Evolutionary conservation across 2,797 vertebrate species (phyloP), one percentile per base, ranked within the genome.

Genomic region (Oophaga sylvatica): DNA sequence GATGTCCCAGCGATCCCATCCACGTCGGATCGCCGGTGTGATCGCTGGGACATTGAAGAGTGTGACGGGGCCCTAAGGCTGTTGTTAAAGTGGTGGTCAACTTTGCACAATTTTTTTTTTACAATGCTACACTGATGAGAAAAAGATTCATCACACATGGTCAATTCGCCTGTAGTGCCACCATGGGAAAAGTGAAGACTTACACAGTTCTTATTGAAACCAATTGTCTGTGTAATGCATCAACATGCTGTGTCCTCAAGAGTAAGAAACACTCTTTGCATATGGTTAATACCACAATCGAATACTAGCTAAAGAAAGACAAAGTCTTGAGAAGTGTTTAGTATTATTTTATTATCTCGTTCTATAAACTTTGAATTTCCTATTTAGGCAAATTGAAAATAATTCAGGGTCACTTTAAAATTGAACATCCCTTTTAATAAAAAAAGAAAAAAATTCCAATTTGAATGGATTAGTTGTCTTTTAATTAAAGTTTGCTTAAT

Each of bases 401-500:
- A 75, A 48, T 48, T 22, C 20, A 2, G 1, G 53, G 48, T 10
- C 41, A 20, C 20, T 75, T 22, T 48, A 75, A 75, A 75, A 75
- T 20, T 75, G 45, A 75, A 53, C 7, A 11, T 13, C 41, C 41
- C 15, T 41, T 53, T 75, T 75, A 13, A 75, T 48, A 45, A 73
- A 31, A n/a, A 16, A 17, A 29, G 29, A 15, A 59, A 85, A 78
- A 79, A 12, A 85, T 68, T 86, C 26, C 68, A 48, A 80, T 20
- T 79, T 79, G 11, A 86, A 86, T 56, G 29, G 62, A 86, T 68
- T 86, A 70, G 63, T 48, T 84, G 70, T 31, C 76, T 80, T 86
- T 86, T 86, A 79, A 86, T 79, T 79, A 86, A 79, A 86, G 76
- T 68, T 78, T 80, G 48, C 48, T 70, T 86, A 80, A 86, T 80